phyloP scores from a whole-genome alignment of 2,797 vertebrate species.

The Parotocinclus haroldoi region DNA sequence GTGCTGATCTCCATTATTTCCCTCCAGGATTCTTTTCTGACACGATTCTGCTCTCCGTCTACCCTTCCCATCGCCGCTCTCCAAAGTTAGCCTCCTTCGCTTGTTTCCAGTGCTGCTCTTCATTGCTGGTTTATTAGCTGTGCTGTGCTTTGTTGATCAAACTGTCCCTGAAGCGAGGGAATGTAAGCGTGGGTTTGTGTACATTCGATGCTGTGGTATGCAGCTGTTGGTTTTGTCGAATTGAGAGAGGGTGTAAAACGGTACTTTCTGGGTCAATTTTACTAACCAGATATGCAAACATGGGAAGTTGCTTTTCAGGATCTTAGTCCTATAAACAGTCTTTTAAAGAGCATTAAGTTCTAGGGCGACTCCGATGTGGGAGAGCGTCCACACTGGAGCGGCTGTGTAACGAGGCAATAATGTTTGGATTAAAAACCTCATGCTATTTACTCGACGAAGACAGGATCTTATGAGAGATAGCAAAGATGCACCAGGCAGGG shows the following conservation, averaged over 20 bases:
- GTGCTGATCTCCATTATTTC: too few species aligned
- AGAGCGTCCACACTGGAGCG: not conserved
- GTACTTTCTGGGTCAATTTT: not conserved
- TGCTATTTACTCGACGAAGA: too few species aligned
- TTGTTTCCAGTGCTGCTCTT: too few species aligned
- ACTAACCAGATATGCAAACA: constrained; percentile 6
- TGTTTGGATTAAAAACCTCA: not conserved
- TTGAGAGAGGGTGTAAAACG: not conserved
- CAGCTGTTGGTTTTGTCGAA: not conserved
- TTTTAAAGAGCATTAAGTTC: not conserved
- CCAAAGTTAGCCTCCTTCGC: too few species aligned
- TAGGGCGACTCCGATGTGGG: not conserved
- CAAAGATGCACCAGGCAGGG: too few species aligned
- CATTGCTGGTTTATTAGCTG: not conserved
- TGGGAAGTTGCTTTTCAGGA: not conserved
- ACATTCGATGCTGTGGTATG: not conserved
- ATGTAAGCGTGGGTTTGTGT: constrained; percentile 7
- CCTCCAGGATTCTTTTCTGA: too few species aligned
- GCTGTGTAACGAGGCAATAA: not conserved
- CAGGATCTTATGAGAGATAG: too few species aligned
- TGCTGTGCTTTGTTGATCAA: not conserved
- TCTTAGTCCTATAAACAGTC: not conserved
- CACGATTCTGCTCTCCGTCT: too few species aligned
- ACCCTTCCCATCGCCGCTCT: too few species aligned
- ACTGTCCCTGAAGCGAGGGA: not conserved